Conservation (phyloP, 2,113 vertebrate genomes). For the Cebus imitator region DNA sequence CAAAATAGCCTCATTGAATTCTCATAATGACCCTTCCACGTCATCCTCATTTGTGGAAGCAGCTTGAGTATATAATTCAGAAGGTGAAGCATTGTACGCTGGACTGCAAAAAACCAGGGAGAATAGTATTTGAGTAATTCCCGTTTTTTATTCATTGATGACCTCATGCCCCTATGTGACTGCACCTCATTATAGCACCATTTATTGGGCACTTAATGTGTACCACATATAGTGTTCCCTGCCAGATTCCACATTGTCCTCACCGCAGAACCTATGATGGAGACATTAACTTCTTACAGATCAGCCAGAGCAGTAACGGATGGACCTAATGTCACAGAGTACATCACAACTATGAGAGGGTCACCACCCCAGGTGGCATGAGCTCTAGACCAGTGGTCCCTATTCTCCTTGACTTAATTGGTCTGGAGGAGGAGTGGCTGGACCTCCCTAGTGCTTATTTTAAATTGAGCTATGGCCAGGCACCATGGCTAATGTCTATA, state of each 20-base stretch:
- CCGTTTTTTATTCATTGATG: background rate
- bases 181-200: accelerated
- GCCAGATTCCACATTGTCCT: background rate
- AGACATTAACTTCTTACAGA: background rate
- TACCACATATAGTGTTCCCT: accelerated
- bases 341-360: too few species aligned
- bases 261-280: background rate
- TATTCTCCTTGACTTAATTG: background rate
- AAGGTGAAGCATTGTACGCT: background rate
- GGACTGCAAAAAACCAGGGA: background rate
- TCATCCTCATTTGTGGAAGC: background rate
- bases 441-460: background rate
- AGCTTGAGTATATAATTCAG: background rate
- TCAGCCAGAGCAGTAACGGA: accelerated
- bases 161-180: background rate
- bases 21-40: accelerated
- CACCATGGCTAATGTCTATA: too few species aligned
- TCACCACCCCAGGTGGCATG: background rate
- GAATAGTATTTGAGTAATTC: background rate
- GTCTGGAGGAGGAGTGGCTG: background rate
- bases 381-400: background rate
- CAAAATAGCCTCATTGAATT: accelerated
- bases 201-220: accelerated
- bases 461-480: background rate
- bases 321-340: accelerated